Percentiles rank a stretch among this genome's conserved stretches.
These are phyloP conservation scores for Tenthredo scrophulariae DNA, from an alignment of 2,888 invertebrate species.

Conservation along the genomic window DNA sequence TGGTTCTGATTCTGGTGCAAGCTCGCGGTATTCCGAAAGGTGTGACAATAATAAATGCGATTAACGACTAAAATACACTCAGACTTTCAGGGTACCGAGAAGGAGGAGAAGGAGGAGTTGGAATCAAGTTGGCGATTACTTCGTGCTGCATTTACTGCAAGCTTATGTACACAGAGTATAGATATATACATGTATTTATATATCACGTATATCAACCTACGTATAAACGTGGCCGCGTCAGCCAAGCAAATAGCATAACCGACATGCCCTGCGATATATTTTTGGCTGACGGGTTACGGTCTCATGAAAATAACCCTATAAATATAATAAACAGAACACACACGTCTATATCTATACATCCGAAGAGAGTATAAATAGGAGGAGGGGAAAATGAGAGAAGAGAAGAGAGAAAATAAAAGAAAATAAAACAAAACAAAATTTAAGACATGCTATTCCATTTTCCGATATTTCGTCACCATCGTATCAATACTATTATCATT, in stretches of 20 bases:
- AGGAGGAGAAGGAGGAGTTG: not conserved
- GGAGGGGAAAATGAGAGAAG: too few relatives aligned
- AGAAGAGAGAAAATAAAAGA: not conserved
- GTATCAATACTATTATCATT: not conserved
- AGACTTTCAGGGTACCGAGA: not conserved
- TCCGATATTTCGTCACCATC: not conserved
- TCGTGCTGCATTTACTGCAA: slow-evolving; percentile 2
- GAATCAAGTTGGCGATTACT: slow-evolving; percentile 1
- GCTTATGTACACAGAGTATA: not conserved
- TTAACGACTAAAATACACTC: slow-evolving; percentile 38
- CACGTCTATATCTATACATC: not conserved
- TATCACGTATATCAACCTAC: not conserved
- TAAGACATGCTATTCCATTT: not conserved
- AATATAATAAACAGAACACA: slow-evolving; percentile 32
- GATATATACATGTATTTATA: not conserved
- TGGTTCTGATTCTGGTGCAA: not conserved
- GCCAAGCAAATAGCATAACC: slow-evolving; percentile 41
- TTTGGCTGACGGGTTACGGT: slow-evolving; percentile 40
- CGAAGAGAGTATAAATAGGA: not conserved
- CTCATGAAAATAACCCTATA: slow-evolving; percentile 40
- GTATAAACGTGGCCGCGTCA: slow-evolving; percentile 16
- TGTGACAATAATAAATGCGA: slow-evolving; percentile 45
- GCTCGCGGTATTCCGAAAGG: slow-evolving; percentile 14
- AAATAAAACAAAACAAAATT: not conserved
- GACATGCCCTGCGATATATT: slow-evolving; percentile 35